Evolutionary conservation across 2,113 vertebrate species (phyloP).

Genomic region (Xyrauchen texanus): DNA sequence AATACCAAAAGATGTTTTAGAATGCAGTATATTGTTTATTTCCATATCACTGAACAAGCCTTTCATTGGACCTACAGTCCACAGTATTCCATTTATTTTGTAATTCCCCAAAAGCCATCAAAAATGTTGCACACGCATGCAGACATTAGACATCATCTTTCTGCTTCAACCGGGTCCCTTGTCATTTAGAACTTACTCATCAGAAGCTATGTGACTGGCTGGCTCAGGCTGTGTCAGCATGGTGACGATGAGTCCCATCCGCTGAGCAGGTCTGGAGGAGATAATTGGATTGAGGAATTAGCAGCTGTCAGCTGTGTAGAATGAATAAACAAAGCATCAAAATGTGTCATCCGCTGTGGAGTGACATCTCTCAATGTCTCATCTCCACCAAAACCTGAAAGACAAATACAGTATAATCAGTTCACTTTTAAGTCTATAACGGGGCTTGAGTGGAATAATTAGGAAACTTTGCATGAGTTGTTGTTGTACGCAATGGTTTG

Average conservation of each 20-base stretch:
- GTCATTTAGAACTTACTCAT: background rate
- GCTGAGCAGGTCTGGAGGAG: slow-evolving; percentile 24
- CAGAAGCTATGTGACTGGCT: background rate
- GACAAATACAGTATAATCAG: background rate
- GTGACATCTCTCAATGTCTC: background rate
- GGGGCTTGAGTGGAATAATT: background rate
- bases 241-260: background rate
- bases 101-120: too few relatives aligned
- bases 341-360: background rate
- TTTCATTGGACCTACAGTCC: too few relatives aligned
- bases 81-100: too few relatives aligned
- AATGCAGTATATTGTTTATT: too few relatives aligned
- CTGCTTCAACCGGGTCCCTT: background rate
- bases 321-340: slow-evolving; percentile 22
- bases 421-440: background rate
- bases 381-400: background rate
- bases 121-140: background rate
- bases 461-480: background rate
- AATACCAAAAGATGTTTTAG: too few relatives aligned
- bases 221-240: background rate
- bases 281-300: slow-evolving; percentile 41
- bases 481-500: background rate
- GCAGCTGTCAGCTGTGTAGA: slow-evolving; percentile 14
- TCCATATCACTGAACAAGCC: too few relatives aligned
- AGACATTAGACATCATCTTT: background rate